phyloP scores from a whole-genome alignment of 2,888 invertebrate species.

The Drosophila fulvimacula region DNA sequence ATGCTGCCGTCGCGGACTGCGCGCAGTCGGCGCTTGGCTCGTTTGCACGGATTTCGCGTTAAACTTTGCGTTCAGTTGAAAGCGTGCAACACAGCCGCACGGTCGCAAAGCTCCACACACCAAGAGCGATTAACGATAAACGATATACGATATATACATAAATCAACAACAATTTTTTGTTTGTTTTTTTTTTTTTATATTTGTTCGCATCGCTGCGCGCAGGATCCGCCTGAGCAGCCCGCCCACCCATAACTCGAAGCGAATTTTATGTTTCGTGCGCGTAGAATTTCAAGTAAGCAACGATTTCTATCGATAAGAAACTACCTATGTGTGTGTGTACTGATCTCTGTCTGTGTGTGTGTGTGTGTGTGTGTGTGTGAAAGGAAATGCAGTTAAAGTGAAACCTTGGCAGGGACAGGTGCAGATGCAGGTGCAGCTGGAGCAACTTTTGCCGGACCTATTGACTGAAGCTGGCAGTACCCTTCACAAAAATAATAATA shows the following conservation, averaged over 20 bases:
- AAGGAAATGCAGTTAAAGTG: constrained; percentile 49
- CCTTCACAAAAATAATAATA: constrained; percentile 37
- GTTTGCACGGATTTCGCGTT: constrained; percentile 72
- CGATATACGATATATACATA: constrained; percentile 18
- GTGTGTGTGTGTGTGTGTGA: constrained; percentile 19
- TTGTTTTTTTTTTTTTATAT: too few relatives aligned
- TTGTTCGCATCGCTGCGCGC: constrained; percentile 30
- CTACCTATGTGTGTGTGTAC: not conserved
- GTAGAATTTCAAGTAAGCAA: constrained; percentile 67
- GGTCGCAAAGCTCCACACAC: constrained; percentile 61
- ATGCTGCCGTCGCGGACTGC: constrained; percentile 35
- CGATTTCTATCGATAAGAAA: constrained; percentile 15
- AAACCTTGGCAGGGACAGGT: constrained; percentile 40
- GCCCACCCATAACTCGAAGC: constrained; percentile 2
- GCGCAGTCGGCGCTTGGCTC: constrained; percentile 29
- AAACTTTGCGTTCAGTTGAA: constrained; percentile 71
- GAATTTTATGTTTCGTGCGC: constrained; percentile 31
- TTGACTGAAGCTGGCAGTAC: constrained; percentile 32
- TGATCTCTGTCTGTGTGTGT: not conserved
- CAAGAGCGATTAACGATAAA: constrained; percentile 38
- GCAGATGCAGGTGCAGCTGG: constrained; percentile 10
- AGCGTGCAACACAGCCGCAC: constrained; percentile 78
- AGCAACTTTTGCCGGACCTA: constrained; percentile 26
- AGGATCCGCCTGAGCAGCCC: constrained; percentile 35
- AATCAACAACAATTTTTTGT: constrained; percentile 3